Conservation (phyloP, 2,888 invertebrate species). For the Steinernema scapterisci region DNA sequence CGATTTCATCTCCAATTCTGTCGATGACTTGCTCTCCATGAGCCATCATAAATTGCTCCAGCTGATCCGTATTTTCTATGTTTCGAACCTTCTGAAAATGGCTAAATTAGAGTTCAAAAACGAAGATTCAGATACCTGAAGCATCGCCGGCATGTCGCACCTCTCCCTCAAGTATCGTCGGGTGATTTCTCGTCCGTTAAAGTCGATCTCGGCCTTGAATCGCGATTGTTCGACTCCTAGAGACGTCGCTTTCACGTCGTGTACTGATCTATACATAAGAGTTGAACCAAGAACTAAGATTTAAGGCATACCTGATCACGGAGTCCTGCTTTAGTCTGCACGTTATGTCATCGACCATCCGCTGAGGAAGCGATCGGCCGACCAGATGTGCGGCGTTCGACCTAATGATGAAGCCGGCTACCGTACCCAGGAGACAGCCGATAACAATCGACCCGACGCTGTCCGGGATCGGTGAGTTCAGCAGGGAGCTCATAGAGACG, state of each 20-base stretch:
- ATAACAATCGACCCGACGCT: constrained; percentile 83
- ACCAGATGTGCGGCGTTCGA: constrained; percentile 90
- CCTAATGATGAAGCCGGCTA: constrained; percentile 85
- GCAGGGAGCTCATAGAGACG: constrained; percentile 70
- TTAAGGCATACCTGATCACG: constrained; percentile 71
- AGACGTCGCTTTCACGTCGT: constrained; percentile 97
- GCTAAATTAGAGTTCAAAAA: constrained; percentile 14
- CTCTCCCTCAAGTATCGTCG: constrained; percentile 85
- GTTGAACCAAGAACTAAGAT: constrained; percentile 2
- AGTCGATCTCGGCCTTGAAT: constrained; percentile 98
- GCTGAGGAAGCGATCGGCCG: constrained; percentile 61
- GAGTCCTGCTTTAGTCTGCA: constrained; percentile 87
- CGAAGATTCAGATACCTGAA: constrained; percentile 43
- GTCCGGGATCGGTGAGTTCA: constrained; percentile 82
- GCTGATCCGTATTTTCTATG: constrained; percentile 83
- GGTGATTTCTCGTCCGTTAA: constrained; percentile 92
- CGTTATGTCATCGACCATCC: constrained; percentile 65
- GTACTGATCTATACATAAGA: constrained; percentile 76
- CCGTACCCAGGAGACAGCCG: constrained; percentile 69
- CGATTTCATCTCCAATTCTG: constrained; percentile 90
- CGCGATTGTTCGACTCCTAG: constrained; percentile 84
- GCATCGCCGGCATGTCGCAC: constrained; percentile 78
- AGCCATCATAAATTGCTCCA: constrained; percentile 87
- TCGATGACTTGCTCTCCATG: constrained; percentile 98
- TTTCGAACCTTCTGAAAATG: constrained; percentile 80